Evolutionary conservation across 2,888 invertebrate species (phyloP).

Genomic region (Agrochola litura): DNA sequence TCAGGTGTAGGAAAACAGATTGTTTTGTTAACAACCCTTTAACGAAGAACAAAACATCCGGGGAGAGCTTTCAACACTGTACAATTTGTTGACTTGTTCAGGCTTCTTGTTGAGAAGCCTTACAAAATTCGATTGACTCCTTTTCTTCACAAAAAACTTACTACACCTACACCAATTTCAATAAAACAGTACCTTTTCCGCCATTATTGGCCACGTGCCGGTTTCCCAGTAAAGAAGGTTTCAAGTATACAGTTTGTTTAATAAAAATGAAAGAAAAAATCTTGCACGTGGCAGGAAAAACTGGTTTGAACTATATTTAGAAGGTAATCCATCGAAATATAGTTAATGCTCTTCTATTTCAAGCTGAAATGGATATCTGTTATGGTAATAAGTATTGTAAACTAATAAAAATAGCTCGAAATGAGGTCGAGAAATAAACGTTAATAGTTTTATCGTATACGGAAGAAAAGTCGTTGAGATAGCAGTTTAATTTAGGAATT

Average conservation of each 20-base stretch:
- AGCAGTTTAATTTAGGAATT: slow-evolving; percentile 19
- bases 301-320: slow-evolving; percentile 12
- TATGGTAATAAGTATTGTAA: slow-evolving; percentile 49
- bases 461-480: slow-evolving; percentile 39
- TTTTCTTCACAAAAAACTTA: not conserved
- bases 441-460: slow-evolving; percentile 44
- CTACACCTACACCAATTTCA: not conserved
- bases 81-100: slow-evolving; percentile 9
- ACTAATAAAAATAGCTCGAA: slow-evolving; percentile 46
- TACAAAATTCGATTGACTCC: slow-evolving; percentile 7
- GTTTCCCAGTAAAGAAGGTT: slow-evolving; percentile 15
- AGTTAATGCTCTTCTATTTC: slow-evolving; percentile 18
- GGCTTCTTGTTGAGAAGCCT: slow-evolving; percentile 32
- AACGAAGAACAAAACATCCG: not conserved
- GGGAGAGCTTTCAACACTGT: slow-evolving; percentile 9
- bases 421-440: slow-evolving; percentile 42
- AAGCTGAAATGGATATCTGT: slow-evolving; percentile 22
- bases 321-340: not conserved
- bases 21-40: slow-evolving; percentile 1
- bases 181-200: slow-evolving; percentile 11
- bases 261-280: slow-evolving; percentile 26
- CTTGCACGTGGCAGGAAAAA: slow-evolving; percentile 29
- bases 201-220: slow-evolving; percentile 44
- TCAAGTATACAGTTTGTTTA: slow-evolving; percentile 19
- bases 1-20: not conserved